A percentile compares a stretch with the other conserved stretches of the same genome.
phyloP scores from a whole-genome alignment of 2,888 invertebrate species.

The Lasioglossum villosulum region DNA sequence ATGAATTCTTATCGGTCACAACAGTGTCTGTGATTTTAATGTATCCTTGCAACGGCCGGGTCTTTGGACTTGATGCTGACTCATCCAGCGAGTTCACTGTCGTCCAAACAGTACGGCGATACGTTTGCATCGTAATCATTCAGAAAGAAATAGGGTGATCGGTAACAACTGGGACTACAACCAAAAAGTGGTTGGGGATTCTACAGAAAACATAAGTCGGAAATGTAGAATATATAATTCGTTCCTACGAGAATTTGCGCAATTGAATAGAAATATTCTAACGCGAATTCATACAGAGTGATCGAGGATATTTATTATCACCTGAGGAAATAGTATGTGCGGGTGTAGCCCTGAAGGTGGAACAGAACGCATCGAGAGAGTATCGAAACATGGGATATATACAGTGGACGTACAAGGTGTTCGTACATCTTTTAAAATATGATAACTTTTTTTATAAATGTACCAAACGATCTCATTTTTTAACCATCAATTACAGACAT shows the following conservation, averaged over 20 bases:
- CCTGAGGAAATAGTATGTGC: no score
- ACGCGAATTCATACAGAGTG: no score
- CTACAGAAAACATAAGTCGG: no score
- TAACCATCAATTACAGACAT: no score
- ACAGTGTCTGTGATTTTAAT: slow-evolving; percentile 10
- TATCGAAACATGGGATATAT: slow-evolving; percentile 4
- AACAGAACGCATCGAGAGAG: background rate
- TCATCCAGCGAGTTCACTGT: background rate
- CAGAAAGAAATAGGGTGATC: background rate
- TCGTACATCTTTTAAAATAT: no score
- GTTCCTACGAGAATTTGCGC: no score
- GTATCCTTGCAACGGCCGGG: background rate
- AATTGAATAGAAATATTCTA: no score
- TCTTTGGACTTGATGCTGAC: slow-evolving; percentile 1
- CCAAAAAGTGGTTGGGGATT: background rate
- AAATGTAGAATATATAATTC: no score
- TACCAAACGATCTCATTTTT: no score
- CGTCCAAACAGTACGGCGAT: background rate
- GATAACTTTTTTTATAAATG: no score
- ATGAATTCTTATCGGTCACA: slow-evolving; percentile 7
- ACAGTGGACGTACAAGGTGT: no score
- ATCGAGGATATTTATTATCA: no score
- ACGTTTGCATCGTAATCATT: background rate
- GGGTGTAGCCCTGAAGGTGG: background rate
- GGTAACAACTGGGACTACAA: background rate